A percentile compares a stretch with the other conserved stretches of the same genome.
Conservation (phyloP, 2,888 invertebrate species). For the Drosophila anomalipes region DNA sequence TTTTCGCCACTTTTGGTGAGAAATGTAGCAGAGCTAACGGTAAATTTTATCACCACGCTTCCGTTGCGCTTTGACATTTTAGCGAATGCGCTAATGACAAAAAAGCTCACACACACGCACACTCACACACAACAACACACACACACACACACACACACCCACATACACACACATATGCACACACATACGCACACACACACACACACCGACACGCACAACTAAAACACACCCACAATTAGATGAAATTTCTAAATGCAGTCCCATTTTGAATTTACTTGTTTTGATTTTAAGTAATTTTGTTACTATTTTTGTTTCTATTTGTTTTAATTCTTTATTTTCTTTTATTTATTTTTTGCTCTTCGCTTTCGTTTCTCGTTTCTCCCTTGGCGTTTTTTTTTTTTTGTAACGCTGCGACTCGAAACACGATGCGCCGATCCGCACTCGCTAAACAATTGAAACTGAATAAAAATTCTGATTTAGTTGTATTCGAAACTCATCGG, state of each 20-base stretch:
- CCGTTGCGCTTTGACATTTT: constrained; percentile 75
- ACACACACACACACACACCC: constrained; percentile 4
- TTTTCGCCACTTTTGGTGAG: constrained; percentile 54
- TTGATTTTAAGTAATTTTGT: constrained; percentile 20
- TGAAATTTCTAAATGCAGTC: constrained; percentile 32
- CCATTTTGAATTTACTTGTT: constrained; percentile 44
- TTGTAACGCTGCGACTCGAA: constrained; percentile 56
- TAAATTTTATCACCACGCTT: constrained; percentile 55
- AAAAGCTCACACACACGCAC: constrained; percentile 39
- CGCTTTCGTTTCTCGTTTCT: constrained; percentile 54
- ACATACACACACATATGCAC: constrained; percentile 5
- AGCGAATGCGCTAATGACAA: constrained; percentile 62
- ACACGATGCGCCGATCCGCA: constrained; percentile 80
- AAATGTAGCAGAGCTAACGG: constrained; percentile 65
- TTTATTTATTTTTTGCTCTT: constrained; percentile 19
- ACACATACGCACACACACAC: constrained; percentile 6
- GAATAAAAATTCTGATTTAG: constrained; percentile 85
- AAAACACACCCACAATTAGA: constrained; percentile 6
- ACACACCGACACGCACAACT: constrained; percentile 22
- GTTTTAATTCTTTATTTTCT: constrained; percentile 31
- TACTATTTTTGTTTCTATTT: constrained; percentile 35
- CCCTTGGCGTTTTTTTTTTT: neutral
- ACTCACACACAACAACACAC: constrained; percentile 1
- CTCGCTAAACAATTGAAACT: constrained; percentile 84
- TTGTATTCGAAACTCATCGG: constrained; percentile 80